phyloP scores from a whole-genome alignment of 2,888 invertebrate genomes.

The Mongoloraphidia duomilia region DNA sequence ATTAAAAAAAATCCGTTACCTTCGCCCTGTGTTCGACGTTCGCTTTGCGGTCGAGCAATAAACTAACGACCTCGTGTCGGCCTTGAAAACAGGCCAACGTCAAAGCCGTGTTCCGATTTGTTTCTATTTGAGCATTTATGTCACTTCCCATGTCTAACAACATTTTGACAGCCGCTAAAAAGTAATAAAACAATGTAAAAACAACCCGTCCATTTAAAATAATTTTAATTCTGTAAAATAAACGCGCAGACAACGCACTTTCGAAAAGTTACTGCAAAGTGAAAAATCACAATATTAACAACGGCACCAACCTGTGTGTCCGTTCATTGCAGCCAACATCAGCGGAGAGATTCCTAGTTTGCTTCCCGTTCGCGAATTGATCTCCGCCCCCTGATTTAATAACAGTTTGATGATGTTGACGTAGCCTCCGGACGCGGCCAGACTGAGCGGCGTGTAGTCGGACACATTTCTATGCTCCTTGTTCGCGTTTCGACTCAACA shows the following conservation, averaged over 20 bases:
- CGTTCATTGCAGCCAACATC: slow-evolving; percentile 99
- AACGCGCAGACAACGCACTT: too few species aligned
- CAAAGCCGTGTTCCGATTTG: slow-evolving; percentile 95
- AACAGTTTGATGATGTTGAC: slow-evolving; percentile 94
- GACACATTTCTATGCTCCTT: slow-evolving; percentile 98
- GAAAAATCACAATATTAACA: background rate
- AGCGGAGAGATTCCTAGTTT: slow-evolving; percentile 96
- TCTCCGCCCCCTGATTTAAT: slow-evolving; percentile 89
- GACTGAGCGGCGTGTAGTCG: slow-evolving; percentile 96
- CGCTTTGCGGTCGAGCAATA: slow-evolving; percentile 89
- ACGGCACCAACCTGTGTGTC: slow-evolving; percentile 48
- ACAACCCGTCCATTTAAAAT: background rate
- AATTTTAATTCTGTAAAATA: too few species aligned
- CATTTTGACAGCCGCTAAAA: slow-evolving; percentile 76
- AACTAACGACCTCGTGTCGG: slow-evolving; percentile 92
- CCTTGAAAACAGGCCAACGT: slow-evolving; percentile 99
- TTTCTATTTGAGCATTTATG: slow-evolving; percentile 99
- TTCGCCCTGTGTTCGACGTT: slow-evolving; percentile 99
- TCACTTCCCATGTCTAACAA: slow-evolving; percentile 96
- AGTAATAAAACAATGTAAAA: slow-evolving; percentile 12
- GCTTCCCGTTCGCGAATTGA: slow-evolving; percentile 93
- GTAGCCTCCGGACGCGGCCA: slow-evolving; percentile 96
- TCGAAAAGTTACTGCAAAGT: background rate
- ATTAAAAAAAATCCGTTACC: slow-evolving; percentile 27
- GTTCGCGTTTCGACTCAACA: slow-evolving; percentile 81